Evolutionary conservation across 2,113 vertebrate genomes (phyloP).

Genomic region (Pipa parva): DNA sequence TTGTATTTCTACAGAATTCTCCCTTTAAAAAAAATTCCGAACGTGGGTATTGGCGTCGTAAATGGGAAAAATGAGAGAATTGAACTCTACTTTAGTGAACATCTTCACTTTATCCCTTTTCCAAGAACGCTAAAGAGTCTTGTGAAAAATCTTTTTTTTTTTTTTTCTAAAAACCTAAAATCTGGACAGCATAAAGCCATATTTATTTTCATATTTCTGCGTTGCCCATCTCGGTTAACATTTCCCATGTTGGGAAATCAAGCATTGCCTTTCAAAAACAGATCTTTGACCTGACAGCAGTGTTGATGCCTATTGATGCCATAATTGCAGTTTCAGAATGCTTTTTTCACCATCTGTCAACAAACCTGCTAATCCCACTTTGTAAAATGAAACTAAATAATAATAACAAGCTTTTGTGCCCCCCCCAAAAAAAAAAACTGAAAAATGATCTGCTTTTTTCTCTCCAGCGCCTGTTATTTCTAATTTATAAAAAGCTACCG

Average conservation of each 20-base stretch:
- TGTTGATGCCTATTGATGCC: conserved; percentile 31
- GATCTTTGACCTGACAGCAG: conserved; percentile 19
- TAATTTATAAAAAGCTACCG: too few relatives aligned
- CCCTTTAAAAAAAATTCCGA: too few relatives aligned
- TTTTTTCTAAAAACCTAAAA: conserved; percentile 8
- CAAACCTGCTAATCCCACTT: conserved; percentile 25
- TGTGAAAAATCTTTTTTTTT: conserved; percentile 29
- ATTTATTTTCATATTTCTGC: conserved; percentile 37
- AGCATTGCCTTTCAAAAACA: conserved; percentile 20
- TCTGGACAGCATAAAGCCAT: conserved; percentile 21
- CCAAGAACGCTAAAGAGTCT: background rate
- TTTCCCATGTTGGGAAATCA: conserved; percentile 25
- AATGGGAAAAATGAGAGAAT: too few relatives aligned
- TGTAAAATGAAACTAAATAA: conserved; percentile 28
- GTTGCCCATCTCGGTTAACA: conserved; percentile 23
- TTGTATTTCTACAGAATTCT: too few relatives aligned
- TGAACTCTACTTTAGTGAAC: too few relatives aligned
- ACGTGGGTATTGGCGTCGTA: too few relatives aligned
- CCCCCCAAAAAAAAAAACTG: too few relatives aligned
- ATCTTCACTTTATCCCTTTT: too few relatives aligned
- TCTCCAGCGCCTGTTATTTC: too few relatives aligned
- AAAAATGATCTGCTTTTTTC: too few relatives aligned
- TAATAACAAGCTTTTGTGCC: conserved; percentile 26
- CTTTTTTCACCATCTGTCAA: conserved; percentile 36
- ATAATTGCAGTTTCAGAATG: conserved; percentile 34